These are phyloP conservation scores for Drosophila lacertosa DNA, from an alignment of 1,140 invertebrate species.

Conservation along the genomic window DNA sequence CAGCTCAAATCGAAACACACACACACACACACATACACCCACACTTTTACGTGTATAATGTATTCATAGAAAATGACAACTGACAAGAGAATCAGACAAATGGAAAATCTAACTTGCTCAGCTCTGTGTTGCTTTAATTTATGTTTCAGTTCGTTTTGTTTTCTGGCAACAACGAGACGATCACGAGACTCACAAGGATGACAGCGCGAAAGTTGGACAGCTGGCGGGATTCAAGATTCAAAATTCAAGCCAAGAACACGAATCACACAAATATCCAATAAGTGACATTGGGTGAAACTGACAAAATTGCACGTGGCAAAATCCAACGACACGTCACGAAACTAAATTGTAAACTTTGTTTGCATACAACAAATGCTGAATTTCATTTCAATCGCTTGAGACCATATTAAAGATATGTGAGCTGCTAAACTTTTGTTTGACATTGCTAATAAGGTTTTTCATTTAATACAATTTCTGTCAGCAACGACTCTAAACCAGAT, in stretches of 20 bases:
- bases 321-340: conserved; percentile 10
- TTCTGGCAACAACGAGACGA: conserved; percentile 24
- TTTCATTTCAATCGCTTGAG: too few relatives aligned
- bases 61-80: conserved; percentile 81
- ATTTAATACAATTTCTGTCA: too few relatives aligned
- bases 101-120: conserved; percentile 72
- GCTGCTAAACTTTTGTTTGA: too few relatives aligned
- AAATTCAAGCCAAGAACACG: too few relatives aligned
- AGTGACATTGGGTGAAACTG: conserved; percentile 66
- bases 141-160: conserved; percentile 23
- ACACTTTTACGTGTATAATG: conserved; percentile 49
- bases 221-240: conserved; percentile 15
- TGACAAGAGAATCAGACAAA: conserved; percentile 72
- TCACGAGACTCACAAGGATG: conserved; percentile 20
- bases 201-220: conserved; percentile 28
- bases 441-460: too few relatives aligned
- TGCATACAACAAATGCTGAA: neutral
- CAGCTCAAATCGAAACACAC: conserved; percentile 25
- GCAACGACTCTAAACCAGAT: too few relatives aligned
- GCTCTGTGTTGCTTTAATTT: conserved; percentile 21
- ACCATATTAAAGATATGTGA: too few relatives aligned
- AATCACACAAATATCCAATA: conserved; percentile 73
- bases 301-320: conserved; percentile 44
- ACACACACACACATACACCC: conserved; percentile 7
- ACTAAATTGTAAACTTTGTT: neutral